Conservation (phyloP, 2,888 invertebrate species). For the Ariolimax columbianus region DNA sequence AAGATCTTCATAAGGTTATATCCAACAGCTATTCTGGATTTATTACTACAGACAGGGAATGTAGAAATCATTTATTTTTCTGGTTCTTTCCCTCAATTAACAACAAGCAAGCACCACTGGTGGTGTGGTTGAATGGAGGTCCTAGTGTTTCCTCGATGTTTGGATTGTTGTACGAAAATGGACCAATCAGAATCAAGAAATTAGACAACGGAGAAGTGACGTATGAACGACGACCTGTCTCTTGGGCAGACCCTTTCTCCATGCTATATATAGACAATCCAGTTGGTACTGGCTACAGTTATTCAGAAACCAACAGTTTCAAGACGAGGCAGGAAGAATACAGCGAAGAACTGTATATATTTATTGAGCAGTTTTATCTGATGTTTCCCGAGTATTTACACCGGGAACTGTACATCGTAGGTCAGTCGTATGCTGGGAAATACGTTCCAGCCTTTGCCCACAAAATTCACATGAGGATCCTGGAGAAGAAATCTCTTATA, state of each 20-base stretch:
- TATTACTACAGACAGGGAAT: conserved; percentile 88
- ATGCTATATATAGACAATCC: conserved; percentile 84
- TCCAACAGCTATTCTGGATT: conserved; percentile 86
- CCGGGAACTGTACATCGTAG: conserved; percentile 90
- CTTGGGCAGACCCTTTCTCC: conserved; percentile 48
- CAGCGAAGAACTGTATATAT: conserved; percentile 86
- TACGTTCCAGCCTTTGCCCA: conserved; percentile 86
- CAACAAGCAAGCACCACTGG: conserved; percentile 72
- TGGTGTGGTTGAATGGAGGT: conserved; percentile 79
- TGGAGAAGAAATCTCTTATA: conserved; percentile 55
- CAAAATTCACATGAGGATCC: conserved; percentile 69
- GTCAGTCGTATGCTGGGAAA: conserved; percentile 84
- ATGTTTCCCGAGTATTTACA: conserved; percentile 87
- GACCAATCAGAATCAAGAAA: background rate
- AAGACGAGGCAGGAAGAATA: conserved; percentile 83
- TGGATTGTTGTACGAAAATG: conserved; percentile 58
- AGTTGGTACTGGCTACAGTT: conserved; percentile 92
- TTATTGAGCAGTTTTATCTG: conserved; percentile 86
- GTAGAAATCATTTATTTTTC: conserved; percentile 91
- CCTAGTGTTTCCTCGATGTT: conserved; percentile 78
- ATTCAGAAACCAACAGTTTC: conserved; percentile 83
- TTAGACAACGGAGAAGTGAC: background rate
- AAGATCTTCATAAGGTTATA: background rate
- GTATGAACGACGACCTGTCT: background rate
- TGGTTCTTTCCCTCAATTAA: conserved; percentile 90